Evolutionary conservation across 1,140 invertebrate genomes (phyloP).

Genomic region (Pogonus chalceus): DNA sequence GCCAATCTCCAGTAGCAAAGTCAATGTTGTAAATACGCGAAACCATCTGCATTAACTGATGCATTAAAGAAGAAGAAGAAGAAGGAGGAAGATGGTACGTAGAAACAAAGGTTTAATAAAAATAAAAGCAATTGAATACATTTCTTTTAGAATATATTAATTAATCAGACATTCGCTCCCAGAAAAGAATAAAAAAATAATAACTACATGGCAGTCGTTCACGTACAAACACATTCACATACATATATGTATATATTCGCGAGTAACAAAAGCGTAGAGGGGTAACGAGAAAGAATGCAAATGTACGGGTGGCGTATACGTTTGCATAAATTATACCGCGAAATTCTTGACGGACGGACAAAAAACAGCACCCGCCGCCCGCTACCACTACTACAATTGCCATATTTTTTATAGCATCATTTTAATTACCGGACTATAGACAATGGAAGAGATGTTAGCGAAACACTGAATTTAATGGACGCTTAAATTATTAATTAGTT

Average conservation of each 20-base stretch:
- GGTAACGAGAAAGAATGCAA: background rate
- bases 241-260: too few relatives aligned
- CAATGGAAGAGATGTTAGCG: background rate
- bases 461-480: background rate
- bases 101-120: too few relatives aligned
- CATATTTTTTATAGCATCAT: background rate
- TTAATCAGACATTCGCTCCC: background rate
- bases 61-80: too few relatives aligned
- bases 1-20: too few relatives aligned
- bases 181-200: background rate
- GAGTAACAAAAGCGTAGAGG: too few relatives aligned
- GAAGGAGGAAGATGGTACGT: too few relatives aligned
- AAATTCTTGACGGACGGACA: background rate
- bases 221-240: background rate
- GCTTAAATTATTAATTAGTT: constrained; percentile 5
- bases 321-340: constrained; percentile 2
- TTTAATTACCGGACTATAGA: background rate
- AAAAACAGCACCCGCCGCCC: background rate
- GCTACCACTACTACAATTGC: background rate
- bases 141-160: background rate
- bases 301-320: constrained; percentile 1
- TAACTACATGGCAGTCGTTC: background rate
- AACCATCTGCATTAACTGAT: too few relatives aligned
- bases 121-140: background rate
- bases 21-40: too few relatives aligned